Evolutionary conservation across 2,113 vertebrate species (phyloP), one percentile per base, ranked within the genome.

Genomic region (Pedetes capensis): DNA sequence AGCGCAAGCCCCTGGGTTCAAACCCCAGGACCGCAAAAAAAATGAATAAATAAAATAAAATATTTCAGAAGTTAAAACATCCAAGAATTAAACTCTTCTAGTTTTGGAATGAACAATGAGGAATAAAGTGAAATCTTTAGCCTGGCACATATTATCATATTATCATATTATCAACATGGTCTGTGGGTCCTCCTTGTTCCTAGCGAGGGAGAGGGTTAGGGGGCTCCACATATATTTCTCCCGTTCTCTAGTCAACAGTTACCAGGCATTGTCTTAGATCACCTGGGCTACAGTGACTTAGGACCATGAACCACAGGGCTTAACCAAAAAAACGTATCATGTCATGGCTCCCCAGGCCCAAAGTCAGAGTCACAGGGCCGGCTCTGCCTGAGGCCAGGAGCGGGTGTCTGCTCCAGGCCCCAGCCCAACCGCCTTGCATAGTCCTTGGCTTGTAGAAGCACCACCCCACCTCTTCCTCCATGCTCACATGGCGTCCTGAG

Each of bases 141-240:
- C 0, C 22, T 8, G 32, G n/a, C 42, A 7, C 11, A 3, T 0
- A 2, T 7, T 34, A n/a, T 47, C 20, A 0, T 16, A 18, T 55
- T 14, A 66, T 53, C 55, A 25, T n/a, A n/a, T n/a, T n/a, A 32
- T 4, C 17, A 64, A 39, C 9, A 3, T 1, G 6, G 14, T 39
- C 12, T 17, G 17, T n/a, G 55, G 53, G 23, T 9, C 12, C 18
- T 49, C 13, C 18, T 49, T 17, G 5, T n/a, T 53, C 49, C 25
- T 8, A 39, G 32, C 0, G 27, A 34, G 29, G 63, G 25, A 13
- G 17, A 8, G 37, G n/a, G 18, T 5, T 17, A 6, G 8, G 37
- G 1, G 18, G 17, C 2, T 34, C 61, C 42, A 1, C 0, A 4
- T 8, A 0, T 44, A 9, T 3, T 20, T n/a, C 51, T 18, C 42